These are phyloP conservation scores for Oncorhynchus gorbuscha DNA, from an alignment of 2,113 vertebrate species.

Conservation along the genomic window DNA sequence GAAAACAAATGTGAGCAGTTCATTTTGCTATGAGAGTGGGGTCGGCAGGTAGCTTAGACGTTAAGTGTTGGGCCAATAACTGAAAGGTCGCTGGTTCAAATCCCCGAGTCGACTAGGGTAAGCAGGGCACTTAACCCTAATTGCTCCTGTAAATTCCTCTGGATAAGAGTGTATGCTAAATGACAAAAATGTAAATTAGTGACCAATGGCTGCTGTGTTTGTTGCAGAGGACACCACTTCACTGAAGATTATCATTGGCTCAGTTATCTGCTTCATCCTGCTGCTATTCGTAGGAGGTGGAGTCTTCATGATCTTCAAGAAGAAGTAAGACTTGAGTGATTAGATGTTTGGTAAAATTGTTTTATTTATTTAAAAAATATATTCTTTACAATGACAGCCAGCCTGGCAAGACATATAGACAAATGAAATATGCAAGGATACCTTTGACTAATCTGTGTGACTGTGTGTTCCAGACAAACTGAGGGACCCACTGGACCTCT, in stretches of 20 bases:
- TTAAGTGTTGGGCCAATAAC: no score
- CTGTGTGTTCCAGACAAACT: neutral
- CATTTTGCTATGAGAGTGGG: neutral
- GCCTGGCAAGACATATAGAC: no score
- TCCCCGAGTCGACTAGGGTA: no score
- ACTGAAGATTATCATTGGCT: conserved; percentile 84
- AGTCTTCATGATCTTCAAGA: conserved; percentile 83
- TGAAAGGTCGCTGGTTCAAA: no score
- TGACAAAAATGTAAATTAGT: neutral
- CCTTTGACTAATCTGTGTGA: neutral
- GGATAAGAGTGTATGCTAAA: no score
- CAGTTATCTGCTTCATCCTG: conserved; percentile 83
- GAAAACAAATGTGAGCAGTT: no score
- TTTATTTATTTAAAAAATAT: no score
- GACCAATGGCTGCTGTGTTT: conserved; percentile 29
- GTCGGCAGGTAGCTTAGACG: no score
- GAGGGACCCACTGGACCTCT: conserved; percentile 1
- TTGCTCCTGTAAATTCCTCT: no score
- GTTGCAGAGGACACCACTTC: conserved; percentile 78
- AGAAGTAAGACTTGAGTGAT: conserved; percentile 75
- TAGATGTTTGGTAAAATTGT: neutral
- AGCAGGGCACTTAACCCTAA: no score
- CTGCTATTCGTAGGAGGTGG: conserved; percentile 78
- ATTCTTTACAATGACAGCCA: no score
- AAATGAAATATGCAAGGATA: neutral